phyloP scores from a whole-genome alignment of 2,888 invertebrate genomes.

The Morinoia aosen region DNA sequence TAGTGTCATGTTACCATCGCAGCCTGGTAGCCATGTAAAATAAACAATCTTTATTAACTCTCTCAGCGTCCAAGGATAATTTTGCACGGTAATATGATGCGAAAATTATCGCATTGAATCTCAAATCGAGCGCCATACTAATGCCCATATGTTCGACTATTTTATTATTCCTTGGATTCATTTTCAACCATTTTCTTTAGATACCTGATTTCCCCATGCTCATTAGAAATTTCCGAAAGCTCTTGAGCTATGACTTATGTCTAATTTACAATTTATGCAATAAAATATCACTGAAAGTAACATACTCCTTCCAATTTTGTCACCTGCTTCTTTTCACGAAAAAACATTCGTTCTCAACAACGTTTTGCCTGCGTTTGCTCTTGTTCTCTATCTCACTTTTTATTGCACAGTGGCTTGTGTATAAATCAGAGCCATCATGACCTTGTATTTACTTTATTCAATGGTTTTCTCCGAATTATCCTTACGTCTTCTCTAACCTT shows the following conservation, averaged over 20 bases:
- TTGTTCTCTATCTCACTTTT: too few relatives aligned
- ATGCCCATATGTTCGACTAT: not conserved
- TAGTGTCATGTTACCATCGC: too few relatives aligned
- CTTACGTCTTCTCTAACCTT: not conserved
- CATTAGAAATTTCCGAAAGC: not conserved
- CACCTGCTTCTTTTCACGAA: not conserved
- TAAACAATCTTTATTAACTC: too few relatives aligned
- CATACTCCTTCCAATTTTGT: not conserved
- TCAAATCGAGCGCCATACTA: not conserved
- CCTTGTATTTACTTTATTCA: too few relatives aligned
- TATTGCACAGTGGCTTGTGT: too few relatives aligned
- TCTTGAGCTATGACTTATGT: not conserved
- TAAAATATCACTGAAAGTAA: not conserved
- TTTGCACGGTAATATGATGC: not conserved
- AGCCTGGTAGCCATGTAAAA: too few relatives aligned
- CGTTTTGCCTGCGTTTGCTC: not conserved
- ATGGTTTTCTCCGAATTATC: not conserved
- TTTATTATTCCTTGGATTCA: not conserved
- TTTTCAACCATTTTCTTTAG: not conserved
- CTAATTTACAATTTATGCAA: not conserved
- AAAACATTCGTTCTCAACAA: not conserved
- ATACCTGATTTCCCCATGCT: not conserved
- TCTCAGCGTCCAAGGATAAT: not conserved
- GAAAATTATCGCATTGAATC: not conserved
- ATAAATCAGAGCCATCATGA: too few relatives aligned